Conservation (phyloP, 1,140 invertebrate genomes). For the Armadillidium nasatum region DNA sequence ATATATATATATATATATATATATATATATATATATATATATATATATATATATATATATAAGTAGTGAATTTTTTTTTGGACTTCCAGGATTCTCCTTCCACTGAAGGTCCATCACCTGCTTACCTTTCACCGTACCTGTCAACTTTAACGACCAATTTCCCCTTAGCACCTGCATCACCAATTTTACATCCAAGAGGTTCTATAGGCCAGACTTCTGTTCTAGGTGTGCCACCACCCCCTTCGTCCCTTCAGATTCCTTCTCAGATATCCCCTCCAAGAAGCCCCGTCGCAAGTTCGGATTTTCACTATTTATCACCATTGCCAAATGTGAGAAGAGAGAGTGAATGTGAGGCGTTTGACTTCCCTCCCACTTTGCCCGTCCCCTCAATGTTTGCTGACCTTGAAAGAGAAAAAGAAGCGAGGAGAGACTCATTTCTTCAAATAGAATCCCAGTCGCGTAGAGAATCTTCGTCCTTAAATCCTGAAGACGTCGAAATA, state of each 20-base stretch:
- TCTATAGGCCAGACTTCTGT: conserved; percentile 15
- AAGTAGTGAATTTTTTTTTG: too few relatives aligned
- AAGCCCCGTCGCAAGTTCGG: not conserved
- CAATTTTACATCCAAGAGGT: conserved; percentile 43
- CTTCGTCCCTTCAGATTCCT: conserved; percentile 27
- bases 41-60: too few relatives aligned
- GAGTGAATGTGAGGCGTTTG: conserved; percentile 55
- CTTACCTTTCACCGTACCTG: conserved; percentile 28
- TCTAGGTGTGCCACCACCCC: conserved; percentile 21
- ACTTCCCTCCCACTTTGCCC: conserved; percentile 54
- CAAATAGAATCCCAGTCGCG: not conserved
- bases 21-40: too few relatives aligned
- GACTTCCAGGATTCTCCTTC: conserved; percentile 41
- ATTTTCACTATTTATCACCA: conserved; percentile 57
- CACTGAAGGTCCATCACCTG: conserved; percentile 42
- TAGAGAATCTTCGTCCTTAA: not conserved
- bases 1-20: too few relatives aligned
- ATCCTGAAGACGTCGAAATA: conserved; percentile 37
- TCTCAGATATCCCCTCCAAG: conserved; percentile 18
- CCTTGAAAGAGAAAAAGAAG: conserved; percentile 37
- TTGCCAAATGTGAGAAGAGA: conserved; percentile 63
- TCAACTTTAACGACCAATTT: conserved; percentile 57
- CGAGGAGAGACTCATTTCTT: not conserved
- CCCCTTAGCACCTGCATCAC: conserved; percentile 57
- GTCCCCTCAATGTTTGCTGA: conserved; percentile 69